These are phyloP conservation scores for Carollia perspicillata DNA, from an alignment of 2,113 vertebrate species.

Conservation along the genomic window DNA sequence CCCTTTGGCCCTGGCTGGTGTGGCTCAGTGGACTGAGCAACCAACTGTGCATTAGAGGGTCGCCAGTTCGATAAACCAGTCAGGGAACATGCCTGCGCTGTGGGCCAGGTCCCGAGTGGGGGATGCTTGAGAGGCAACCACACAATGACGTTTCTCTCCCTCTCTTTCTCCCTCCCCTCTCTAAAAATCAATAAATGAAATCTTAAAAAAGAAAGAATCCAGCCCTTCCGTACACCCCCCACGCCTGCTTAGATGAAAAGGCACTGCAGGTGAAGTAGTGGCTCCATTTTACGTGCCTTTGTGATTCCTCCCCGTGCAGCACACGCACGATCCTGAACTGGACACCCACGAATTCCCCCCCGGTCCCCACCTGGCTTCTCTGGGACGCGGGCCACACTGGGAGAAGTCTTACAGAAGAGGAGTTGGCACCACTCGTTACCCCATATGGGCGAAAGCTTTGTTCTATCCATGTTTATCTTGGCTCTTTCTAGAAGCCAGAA, in stretches of 20 bases:
- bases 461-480: conserved; percentile 61
- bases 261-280: not conserved
- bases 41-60: too few species aligned
- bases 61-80: too few species aligned
- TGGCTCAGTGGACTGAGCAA: too few species aligned
- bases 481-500: conserved; percentile 52
- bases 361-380: conserved; percentile 51
- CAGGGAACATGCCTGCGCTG: too few species aligned
- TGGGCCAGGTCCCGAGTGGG: too few species aligned
- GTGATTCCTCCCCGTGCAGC: not conserved
- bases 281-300: not conserved
- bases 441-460: conserved; percentile 64
- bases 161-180: too few species aligned
- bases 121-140: too few species aligned
- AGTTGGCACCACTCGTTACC: conserved; percentile 53
- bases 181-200: too few species aligned
- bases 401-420: conserved; percentile 53
- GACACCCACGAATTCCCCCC: not conserved
- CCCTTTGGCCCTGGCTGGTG: not conserved
- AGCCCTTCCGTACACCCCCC: not conserved
- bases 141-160: too few species aligned
- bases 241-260: not conserved
- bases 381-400: conserved; percentile 57
- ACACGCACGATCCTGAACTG: not conserved
- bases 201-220: not conserved